Conservation (phyloP, 2,888 invertebrate species). For the Xestia rhomboidea region DNA sequence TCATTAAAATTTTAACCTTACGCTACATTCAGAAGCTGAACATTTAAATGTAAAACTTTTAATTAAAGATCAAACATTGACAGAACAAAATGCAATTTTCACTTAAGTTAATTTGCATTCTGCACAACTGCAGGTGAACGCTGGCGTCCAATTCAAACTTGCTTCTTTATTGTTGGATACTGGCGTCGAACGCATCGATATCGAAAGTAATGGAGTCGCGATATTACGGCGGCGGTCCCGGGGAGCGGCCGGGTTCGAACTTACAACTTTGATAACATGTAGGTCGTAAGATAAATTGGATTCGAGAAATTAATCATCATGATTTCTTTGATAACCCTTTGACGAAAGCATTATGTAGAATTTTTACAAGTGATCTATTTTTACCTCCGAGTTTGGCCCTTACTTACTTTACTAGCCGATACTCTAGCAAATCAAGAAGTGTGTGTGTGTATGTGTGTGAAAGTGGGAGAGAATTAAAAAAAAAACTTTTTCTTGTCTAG, state of each 20-base stretch:
- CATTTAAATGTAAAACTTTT: conserved; percentile 8
- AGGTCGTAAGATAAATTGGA: background rate
- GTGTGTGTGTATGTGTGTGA: too few relatives aligned
- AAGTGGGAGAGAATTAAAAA: too few relatives aligned
- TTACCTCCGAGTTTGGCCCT: background rate
- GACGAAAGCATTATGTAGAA: background rate
- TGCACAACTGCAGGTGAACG: conserved; percentile 45
- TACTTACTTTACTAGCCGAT: background rate
- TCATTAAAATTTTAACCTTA: background rate
- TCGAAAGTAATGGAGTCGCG: conserved; percentile 37
- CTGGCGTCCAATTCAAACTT: conserved; percentile 49
- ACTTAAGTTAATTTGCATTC: conserved; percentile 51
- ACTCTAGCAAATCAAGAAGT: too few relatives aligned
- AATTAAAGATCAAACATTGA: conserved; percentile 24
- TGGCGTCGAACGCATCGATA: conserved; percentile 42
- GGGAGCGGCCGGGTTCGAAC: background rate
- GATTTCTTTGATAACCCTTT: background rate
- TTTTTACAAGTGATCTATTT: background rate
- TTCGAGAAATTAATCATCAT: conserved; percentile 1
- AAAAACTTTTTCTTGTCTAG: background rate
- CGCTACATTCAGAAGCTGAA: background rate
- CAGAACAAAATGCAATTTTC: conserved; percentile 37
- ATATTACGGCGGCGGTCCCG: conserved; percentile 35
- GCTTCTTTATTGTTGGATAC: conserved; percentile 47
- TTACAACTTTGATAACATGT: conserved; percentile 3